Percentiles rank a stretch among this genome's conserved stretches.
These are phyloP conservation scores for Hylaeus anthracinus DNA, from an alignment of 1,140 invertebrate genomes.

Conservation along the genomic window DNA sequence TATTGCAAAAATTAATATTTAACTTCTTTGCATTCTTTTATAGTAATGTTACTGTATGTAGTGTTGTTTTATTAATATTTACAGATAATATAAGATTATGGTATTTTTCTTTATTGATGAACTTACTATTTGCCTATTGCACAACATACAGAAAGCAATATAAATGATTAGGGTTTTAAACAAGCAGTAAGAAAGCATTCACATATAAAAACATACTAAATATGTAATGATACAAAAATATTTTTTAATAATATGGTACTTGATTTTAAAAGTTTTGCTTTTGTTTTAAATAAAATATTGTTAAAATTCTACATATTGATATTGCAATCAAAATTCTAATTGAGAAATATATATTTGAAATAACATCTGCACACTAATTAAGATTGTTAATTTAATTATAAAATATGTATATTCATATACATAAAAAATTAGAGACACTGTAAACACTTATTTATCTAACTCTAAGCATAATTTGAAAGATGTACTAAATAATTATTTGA, in stretches of 20 bases:
- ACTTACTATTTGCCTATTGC: slow-evolving; percentile 25
- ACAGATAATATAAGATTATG: not conserved
- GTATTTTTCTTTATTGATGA: slow-evolving; percentile 15
- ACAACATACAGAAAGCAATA: slow-evolving; percentile 33
- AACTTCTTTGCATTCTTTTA: not conserved
- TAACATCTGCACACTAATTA: slow-evolving; percentile 8
- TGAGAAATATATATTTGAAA: not conserved
- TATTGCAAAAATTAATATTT: not conserved
- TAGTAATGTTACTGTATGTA: not conserved
- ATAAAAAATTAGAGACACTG: not conserved
- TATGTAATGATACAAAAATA: slow-evolving; percentile 4
- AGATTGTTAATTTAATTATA: not conserved
- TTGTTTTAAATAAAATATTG: not conserved
- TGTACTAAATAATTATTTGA: not conserved
- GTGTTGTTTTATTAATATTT: no score
- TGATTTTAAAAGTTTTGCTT: not conserved
- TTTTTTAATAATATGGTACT: not conserved
- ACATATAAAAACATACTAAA: slow-evolving; percentile 4
- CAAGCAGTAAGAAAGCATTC: slow-evolving; percentile 18
- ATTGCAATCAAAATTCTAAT: not conserved
- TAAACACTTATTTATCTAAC: slow-evolving; percentile 6
- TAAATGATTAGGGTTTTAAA: not conserved
- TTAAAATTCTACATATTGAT: not conserved
- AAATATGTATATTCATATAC: not conserved
- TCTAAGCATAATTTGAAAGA: not conserved